These are phyloP conservation scores for Eulimnadia texana DNA, from an alignment of 1,140 invertebrate species.

Conservation along the genomic window DNA sequence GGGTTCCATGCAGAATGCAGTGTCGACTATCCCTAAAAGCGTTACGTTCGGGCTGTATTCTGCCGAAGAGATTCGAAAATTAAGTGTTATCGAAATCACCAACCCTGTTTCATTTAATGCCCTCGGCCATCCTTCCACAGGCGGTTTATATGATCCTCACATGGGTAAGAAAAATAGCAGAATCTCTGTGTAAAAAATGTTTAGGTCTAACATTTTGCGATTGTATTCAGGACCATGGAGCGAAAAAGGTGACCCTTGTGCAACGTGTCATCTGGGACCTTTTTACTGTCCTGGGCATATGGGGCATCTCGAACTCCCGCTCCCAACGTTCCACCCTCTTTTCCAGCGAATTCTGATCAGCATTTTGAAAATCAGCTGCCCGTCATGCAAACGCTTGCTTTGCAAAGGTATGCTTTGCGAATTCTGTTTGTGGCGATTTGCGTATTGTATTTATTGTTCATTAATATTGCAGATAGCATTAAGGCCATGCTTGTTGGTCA, in stretches of 20 bases:
- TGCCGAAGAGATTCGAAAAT: slow-evolving; percentile 62
- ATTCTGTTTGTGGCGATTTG: too few species aligned
- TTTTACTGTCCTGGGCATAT: slow-evolving; percentile 78
- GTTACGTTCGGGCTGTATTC: slow-evolving; percentile 51
- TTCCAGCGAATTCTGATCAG: slow-evolving; percentile 59
- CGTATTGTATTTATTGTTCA: neutral
- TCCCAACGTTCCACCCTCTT: slow-evolving; percentile 82
- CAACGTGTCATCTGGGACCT: slow-evolving; percentile 58
- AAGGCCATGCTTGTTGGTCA: slow-evolving; percentile 54
- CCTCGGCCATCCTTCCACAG: slow-evolving; percentile 61
- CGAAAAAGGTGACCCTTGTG: slow-evolving; percentile 50
- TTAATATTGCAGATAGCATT: slow-evolving; percentile 34
- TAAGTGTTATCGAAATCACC: slow-evolving; percentile 74
- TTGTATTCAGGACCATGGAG: slow-evolving; percentile 39
- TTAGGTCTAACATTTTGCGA: neutral
- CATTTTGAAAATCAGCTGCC: slow-evolving; percentile 50
- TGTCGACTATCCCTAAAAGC: slow-evolving; percentile 5
- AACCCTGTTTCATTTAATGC: slow-evolving; percentile 70
- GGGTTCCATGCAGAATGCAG: neutral
- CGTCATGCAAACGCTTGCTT: slow-evolving; percentile 52
- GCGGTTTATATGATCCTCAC: slow-evolving; percentile 72
- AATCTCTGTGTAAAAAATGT: slow-evolving; percentile 19
- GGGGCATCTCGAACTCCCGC: slow-evolving; percentile 83
- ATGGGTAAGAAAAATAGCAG: slow-evolving; percentile 42
- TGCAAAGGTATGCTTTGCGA: slow-evolving; percentile 46